Evolutionary conservation across 2,888 invertebrate genomes (phyloP).

Genomic region (Oscheius onirici): DNA sequence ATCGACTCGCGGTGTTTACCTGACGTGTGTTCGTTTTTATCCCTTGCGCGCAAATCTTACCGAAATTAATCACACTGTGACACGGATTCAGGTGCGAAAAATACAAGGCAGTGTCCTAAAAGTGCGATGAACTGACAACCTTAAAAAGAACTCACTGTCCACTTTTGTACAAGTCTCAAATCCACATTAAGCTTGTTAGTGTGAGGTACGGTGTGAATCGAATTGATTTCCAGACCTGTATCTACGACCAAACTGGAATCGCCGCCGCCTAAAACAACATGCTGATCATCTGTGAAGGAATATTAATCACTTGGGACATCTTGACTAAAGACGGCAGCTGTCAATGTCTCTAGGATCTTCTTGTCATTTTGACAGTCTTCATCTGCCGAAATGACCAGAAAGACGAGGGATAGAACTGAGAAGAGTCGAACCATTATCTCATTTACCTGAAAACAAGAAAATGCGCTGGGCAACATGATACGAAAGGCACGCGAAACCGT

Average conservation of each 20-base stretch:
- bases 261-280: neutral
- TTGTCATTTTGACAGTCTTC: conserved; percentile 19
- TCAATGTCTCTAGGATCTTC: conserved; percentile 22
- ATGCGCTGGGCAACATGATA: conserved; percentile 20
- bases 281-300: neutral
- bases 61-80: conserved; percentile 25
- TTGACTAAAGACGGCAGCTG: conserved; percentile 3
- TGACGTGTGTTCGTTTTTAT: neutral
- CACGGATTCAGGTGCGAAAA: conserved; percentile 38
- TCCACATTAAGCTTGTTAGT: conserved; percentile 28
- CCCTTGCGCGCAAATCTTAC: conserved; percentile 20
- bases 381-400: neutral
- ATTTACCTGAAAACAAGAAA: conserved; percentile 33
- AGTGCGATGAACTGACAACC: neutral
- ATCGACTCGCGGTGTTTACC: conserved; percentile 27
- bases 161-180: conserved; percentile 13
- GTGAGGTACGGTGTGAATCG: conserved; percentile 26
- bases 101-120: conserved; percentile 31
- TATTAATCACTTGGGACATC: conserved; percentile 14
- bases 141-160: conserved; percentile 11
- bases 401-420: neutral
- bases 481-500: conserved; percentile 28
- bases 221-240: conserved; percentile 17
- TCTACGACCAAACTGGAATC: conserved; percentile 12
- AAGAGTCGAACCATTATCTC: conserved; percentile 21